Evolutionary conservation across 2,888 invertebrate genomes (phyloP).

Genomic region (Alentia gelatinosa): DNA sequence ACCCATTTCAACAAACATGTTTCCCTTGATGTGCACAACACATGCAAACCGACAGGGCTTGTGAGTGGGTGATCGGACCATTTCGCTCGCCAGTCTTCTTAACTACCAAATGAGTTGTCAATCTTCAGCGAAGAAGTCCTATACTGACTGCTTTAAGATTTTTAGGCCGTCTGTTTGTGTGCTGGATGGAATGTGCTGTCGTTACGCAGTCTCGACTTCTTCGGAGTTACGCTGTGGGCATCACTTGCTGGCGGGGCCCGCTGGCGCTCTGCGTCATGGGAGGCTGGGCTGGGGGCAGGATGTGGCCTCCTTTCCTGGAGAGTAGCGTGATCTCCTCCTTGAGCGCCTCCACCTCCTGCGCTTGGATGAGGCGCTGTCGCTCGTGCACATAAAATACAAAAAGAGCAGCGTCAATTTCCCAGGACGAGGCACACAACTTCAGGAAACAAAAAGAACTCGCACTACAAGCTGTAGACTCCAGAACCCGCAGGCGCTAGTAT

Average conservation of each 20-base stretch:
- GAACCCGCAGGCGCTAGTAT: too few species aligned
- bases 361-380: constrained; percentile 78
- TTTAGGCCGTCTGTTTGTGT: background rate
- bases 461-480: too few species aligned
- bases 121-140: background rate
- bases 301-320: constrained; percentile 80
- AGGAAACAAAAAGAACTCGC: too few species aligned
- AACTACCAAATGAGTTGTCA: background rate
- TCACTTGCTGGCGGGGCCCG: background rate
- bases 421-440: too few species aligned
- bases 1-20: too few species aligned
- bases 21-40: too few species aligned
- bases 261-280: constrained; percentile 66
- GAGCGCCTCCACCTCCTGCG: constrained; percentile 80
- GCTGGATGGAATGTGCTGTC: background rate
- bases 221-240: background rate
- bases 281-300: constrained; percentile 80
- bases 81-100: too few species aligned
- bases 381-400: constrained; percentile 78
- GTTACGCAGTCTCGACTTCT: background rate
- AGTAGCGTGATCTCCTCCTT: constrained; percentile 80
- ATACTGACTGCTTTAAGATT: background rate
- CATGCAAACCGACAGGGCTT: too few species aligned
- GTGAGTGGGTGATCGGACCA: too few species aligned
- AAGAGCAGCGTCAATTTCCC: too few species aligned